Evolutionary conservation across 1,140 invertebrate species (phyloP).

Genomic region (Stratiolaelaps scimitus): DNA sequence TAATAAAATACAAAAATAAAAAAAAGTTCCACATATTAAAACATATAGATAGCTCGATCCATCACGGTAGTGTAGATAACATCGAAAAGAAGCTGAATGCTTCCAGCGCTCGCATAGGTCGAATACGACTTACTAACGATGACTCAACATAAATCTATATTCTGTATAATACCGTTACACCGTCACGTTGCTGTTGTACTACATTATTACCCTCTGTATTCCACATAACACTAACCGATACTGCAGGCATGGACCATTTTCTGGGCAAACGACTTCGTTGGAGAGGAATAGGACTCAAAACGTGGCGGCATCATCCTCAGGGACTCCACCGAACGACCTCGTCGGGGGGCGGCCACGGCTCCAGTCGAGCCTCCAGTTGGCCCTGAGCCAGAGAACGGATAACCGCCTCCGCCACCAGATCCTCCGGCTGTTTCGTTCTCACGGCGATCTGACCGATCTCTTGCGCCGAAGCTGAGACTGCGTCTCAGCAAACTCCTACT

Average conservation of each 20-base stretch:
- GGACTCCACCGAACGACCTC: slow-evolving; percentile 17
- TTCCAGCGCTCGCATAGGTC: too few species aligned
- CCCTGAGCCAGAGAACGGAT: too few species aligned
- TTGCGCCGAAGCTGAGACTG: slow-evolving; percentile 10
- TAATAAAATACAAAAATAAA: too few species aligned
- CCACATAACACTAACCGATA: background rate
- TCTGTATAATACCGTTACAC: too few species aligned
- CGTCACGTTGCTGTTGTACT: too few species aligned
- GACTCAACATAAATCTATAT: too few species aligned
- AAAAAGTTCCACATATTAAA: background rate
- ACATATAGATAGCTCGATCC: background rate
- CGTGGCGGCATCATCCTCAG: slow-evolving; percentile 8
- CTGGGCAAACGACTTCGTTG: slow-evolving; percentile 20
- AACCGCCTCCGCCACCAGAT: too few species aligned
- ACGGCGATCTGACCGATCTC: background rate
- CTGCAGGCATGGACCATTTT: slow-evolving; percentile 7
- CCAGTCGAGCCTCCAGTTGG: background rate
- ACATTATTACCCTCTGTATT: too few species aligned
- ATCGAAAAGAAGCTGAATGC: too few species aligned
- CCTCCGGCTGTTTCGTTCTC: background rate
- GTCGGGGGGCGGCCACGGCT: background rate
- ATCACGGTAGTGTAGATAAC: background rate
- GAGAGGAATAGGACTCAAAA: slow-evolving; percentile 8
- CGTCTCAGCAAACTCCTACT: background rate
- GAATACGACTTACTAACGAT: too few species aligned